Base-by-base conservation (phyloP, 2,797 vertebrate species). In the Hipposideros larvatus region DNA sequence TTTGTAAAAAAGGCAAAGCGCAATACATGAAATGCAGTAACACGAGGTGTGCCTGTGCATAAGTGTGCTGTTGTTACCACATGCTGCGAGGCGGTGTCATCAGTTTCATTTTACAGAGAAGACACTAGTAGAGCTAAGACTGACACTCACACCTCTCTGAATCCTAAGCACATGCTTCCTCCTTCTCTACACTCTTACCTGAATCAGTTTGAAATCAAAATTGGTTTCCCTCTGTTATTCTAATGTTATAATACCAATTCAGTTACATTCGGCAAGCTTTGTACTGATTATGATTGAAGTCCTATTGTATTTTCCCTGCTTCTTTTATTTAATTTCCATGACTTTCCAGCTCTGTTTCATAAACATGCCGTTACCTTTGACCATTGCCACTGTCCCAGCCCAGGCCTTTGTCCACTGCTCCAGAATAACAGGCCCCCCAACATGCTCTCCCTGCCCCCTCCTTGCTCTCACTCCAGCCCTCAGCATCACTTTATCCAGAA, bases 31-130 rank as follows among this genome's bases (percentile, higher is more conserved):
- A 41, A n/a, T 11, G 11, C 77, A 28, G 11, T 28, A 8, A 18
- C 41, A 7, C 2, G 15, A 59, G 34, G 53, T 24, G 0, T 0
- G 15, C 7, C 53, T 5, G 51, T 15, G 11, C 51, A 51, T 51
- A 51, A 11, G 11, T 51, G 14, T 2, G 21, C 57, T 5, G 0
- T 5, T 46, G 51, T 16, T 21, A 2, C 22, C 55, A 31, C 28
- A 2, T 16, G 8, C 48, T 13, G 1, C 2, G 34, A 51, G 34
- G 26, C 2, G 14, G 37, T 0, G 3, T 31, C 28, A 0, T 9
- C 34, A 48, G 43, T 18, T 74, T 59, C 4, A 0, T 5, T 53
- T 66, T 53, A 11, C 19, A 24, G 82, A 24, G 14, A 7, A 31
- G 71, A 18, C 14, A 3, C 19, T 0, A 21, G 31, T 5, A 55